Conservation (phyloP, 2,888 invertebrate genomes). For the Polietes domitor region DNA sequence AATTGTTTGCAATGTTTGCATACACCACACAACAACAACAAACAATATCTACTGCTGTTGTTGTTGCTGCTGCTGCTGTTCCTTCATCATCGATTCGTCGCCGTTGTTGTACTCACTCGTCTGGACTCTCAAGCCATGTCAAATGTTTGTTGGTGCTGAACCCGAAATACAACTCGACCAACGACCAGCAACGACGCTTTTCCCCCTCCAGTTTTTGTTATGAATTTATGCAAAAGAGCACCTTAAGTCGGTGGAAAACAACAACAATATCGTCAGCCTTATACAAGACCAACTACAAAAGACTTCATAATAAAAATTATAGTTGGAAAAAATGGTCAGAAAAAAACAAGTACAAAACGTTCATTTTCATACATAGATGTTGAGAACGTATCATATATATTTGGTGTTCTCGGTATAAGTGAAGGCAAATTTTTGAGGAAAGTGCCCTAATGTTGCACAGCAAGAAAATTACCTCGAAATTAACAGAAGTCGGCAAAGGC, state of each 20-base stretch:
- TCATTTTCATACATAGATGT: conserved; percentile 39
- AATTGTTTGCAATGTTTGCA: conserved; percentile 79
- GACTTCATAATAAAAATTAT: conserved; percentile 60
- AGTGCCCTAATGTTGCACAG: not conserved
- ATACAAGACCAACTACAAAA: conserved; percentile 57
- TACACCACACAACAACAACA: conserved; percentile 49
- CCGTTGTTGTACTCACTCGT: conserved; percentile 15
- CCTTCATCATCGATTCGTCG: conserved; percentile 45
- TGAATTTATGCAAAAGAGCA: conserved; percentile 65
- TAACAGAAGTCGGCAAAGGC: too few species aligned
- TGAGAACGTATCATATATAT: conserved; percentile 41
- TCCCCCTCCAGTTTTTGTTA: conserved; percentile 41
- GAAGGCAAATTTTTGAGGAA: conserved; percentile 15
- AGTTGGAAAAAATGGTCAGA: conserved; percentile 27
- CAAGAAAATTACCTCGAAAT: too few species aligned
- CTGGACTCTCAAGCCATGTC: conserved; percentile 56
- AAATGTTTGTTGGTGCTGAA: conserved; percentile 49
- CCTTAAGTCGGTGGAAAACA: conserved; percentile 41
- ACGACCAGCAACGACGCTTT: conserved; percentile 36
- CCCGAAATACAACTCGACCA: too few species aligned
- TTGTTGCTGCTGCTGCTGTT: conserved; percentile 4
- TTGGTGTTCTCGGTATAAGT: conserved; percentile 12
- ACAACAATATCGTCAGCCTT: too few species aligned
- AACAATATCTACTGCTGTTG: conserved; percentile 18
- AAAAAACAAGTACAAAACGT: conserved; percentile 34